Evolutionary conservation across 2,113 vertebrate genomes (phyloP).

Genomic region (Pithys albifrons): DNA sequence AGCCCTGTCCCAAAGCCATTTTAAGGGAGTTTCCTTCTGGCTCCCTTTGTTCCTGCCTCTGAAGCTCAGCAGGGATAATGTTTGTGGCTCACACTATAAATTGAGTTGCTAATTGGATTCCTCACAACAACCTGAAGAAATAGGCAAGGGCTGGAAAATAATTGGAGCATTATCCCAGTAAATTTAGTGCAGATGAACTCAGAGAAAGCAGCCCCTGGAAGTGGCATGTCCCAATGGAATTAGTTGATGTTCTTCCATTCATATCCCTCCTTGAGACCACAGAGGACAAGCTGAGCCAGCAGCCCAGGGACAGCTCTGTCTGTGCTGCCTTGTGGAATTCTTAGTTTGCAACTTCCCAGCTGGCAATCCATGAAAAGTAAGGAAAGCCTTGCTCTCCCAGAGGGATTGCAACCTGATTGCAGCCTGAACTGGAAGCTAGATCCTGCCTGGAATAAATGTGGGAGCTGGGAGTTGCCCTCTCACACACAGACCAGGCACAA

Average conservation of each 20-base stretch:
- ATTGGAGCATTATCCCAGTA: neutral
- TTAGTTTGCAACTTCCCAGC: neutral
- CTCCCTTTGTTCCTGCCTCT: neutral
- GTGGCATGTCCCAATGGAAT: neutral
- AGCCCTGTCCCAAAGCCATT: neutral
- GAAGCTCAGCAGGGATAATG: neutral
- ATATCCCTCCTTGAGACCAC: neutral
- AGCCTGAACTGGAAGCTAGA: neutral
- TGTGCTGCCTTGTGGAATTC: neutral
- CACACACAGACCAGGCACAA: neutral
- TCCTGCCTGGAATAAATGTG: neutral
- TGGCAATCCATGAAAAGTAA: neutral
- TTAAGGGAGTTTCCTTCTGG: neutral
- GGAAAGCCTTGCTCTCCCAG: neutral
- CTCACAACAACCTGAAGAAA: neutral
- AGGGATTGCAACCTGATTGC: neutral
- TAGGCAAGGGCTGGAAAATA: neutral
- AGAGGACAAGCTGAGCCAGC: neutral
- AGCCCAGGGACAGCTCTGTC: neutral
- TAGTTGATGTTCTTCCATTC: neutral
- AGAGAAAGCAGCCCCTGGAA: neutral
- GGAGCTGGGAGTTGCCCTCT: neutral
- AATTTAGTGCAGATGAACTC: neutral
- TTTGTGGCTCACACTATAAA: neutral
- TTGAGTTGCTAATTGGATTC: slow-evolving; percentile 19